These are phyloP conservation scores for Apodemia zela DNA, from an alignment of 2,888 invertebrate genomes.

Conservation along the genomic window DNA sequence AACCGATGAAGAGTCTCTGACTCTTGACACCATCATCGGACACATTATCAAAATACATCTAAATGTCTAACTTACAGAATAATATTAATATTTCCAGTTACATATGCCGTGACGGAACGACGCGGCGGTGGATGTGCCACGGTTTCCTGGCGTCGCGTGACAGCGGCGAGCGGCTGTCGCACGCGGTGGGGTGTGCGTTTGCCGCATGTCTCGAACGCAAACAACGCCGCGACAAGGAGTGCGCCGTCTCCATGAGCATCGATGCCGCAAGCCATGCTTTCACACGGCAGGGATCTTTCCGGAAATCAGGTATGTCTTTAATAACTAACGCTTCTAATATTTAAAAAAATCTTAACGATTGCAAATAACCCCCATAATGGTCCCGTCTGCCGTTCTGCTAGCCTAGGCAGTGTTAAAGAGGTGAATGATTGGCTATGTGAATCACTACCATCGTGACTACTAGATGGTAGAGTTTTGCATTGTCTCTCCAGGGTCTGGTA, in stretches of 20 bases:
- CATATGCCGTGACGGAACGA: slow-evolving; percentile 99
- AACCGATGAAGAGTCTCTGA: no score
- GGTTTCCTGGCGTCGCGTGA: slow-evolving; percentile 98
- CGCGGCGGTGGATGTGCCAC: slow-evolving; percentile 99
- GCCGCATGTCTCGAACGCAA: slow-evolving; percentile 98
- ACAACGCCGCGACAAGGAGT: slow-evolving; percentile 98
- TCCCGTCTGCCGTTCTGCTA: no score
- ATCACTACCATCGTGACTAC: no score
- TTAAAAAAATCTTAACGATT: no score
- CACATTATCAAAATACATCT: no score
- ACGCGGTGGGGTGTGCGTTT: slow-evolving; percentile 99
- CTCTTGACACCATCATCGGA: no score
- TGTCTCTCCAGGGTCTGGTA: no score
- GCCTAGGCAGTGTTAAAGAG: no score
- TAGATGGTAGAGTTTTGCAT: no score
- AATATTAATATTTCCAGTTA: slow-evolving; percentile 82
- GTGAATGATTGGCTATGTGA: no score
- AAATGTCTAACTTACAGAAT: no score
- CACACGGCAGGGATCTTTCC: slow-evolving; percentile 95
- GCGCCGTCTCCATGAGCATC: slow-evolving; percentile 95
- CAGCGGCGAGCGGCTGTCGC: slow-evolving; percentile 97
- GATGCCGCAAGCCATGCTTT: slow-evolving; percentile 95
- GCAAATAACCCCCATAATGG: no score
- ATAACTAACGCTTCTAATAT: not conserved
- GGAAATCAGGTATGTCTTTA: slow-evolving; percentile 80